Percentiles rank a stretch among this genome's conserved stretches.
Evolutionary conservation across 2,888 invertebrate genomes (phyloP).

Genomic region (Apotomis capreana): DNA sequence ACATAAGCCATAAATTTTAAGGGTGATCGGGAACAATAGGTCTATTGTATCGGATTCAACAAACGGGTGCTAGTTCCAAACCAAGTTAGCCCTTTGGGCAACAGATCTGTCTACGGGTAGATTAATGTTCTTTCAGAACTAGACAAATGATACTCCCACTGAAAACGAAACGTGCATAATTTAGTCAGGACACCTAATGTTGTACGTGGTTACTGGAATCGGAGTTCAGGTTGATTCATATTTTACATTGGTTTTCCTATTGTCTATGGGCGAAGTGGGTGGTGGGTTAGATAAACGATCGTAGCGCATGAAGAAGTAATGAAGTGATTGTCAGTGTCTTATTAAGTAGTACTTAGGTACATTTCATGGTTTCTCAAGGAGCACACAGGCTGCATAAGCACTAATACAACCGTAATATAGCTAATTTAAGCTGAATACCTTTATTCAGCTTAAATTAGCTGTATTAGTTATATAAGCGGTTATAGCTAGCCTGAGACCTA

Average conservation of each 20-base stretch:
- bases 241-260: background rate
- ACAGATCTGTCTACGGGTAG: slow-evolving; percentile 53
- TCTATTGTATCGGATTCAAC: slow-evolving; percentile 43
- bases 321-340: too few species aligned
- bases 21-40: slow-evolving; percentile 48
- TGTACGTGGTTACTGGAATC: slow-evolving; percentile 23
- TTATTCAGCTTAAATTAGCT: too few species aligned
- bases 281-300: too few species aligned
- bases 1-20: slow-evolving; percentile 52
- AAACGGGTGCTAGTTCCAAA: slow-evolving; percentile 44
- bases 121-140: slow-evolving; percentile 62
- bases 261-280: background rate
- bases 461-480: too few species aligned
- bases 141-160: slow-evolving; percentile 56
- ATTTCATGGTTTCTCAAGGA: too few species aligned
- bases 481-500: too few species aligned
- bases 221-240: slow-evolving; percentile 18
- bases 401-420: too few species aligned
- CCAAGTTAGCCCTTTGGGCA: slow-evolving; percentile 48
- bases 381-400: too few species aligned
- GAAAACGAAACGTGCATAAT: slow-evolving; percentile 48
- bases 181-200: slow-evolving; percentile 28
- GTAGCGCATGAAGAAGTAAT: too few species aligned
- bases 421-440: too few species aligned
- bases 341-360: too few species aligned